These are phyloP conservation scores for Sebastes baramenuke DNA, from an alignment of 2,797 vertebrate genomes.

Conservation along the genomic window DNA sequence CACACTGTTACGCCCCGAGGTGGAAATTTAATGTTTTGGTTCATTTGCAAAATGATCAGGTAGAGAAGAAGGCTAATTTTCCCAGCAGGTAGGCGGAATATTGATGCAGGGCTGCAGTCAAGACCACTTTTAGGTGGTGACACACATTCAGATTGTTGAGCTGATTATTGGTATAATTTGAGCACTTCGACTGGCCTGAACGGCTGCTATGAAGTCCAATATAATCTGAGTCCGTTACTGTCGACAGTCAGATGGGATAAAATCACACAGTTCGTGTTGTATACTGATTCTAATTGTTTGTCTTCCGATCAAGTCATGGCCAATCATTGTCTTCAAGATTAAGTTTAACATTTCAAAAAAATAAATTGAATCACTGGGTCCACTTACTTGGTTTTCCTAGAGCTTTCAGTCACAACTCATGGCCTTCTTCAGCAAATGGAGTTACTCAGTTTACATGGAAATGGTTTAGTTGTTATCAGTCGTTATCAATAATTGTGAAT, in stretches of 20 bases:
- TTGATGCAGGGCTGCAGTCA: neutral
- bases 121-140: neutral
- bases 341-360: neutral
- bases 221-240: neutral
- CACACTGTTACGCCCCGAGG: neutral
- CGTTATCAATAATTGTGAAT: neutral
- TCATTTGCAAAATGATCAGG: neutral
- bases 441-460: neutral
- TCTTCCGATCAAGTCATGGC: neutral
- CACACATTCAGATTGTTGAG: neutral
- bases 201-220: neutral
- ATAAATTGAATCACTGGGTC: neutral
- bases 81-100: neutral
- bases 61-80: conserved; percentile 2
- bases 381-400: neutral
- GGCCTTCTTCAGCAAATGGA: too few relatives aligned
- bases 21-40: neutral
- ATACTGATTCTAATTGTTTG: neutral
- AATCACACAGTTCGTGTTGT: neutral
- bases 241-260: neutral
- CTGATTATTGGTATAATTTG: neutral
- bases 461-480: neutral
- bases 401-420: neutral
- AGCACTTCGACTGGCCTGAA: neutral
- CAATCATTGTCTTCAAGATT: neutral